Conservation (phyloP, 2,888 invertebrate species). For the Epistrophella euchroma region DNA sequence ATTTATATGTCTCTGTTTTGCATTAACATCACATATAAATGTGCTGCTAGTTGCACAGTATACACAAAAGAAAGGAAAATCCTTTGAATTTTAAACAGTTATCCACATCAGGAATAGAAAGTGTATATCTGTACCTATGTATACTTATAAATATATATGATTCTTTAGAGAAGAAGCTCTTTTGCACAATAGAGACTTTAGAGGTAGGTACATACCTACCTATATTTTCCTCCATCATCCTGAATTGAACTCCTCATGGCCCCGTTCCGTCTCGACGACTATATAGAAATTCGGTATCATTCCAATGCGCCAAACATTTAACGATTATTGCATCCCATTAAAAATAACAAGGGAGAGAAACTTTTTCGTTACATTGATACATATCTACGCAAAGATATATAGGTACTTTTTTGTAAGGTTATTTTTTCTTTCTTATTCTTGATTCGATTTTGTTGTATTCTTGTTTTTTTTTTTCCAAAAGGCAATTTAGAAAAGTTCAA, state of each 20-base stretch:
- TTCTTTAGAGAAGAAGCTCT: conserved; percentile 9
- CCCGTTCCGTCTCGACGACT: conserved; percentile 68
- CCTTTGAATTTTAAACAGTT: conserved; percentile 76
- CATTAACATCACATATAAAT: conserved; percentile 75
- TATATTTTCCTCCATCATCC: background rate
- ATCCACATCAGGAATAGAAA: conserved; percentile 60
- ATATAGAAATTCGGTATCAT: conserved; percentile 69
- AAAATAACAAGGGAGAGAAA: conserved; percentile 83
- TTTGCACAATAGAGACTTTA: background rate
- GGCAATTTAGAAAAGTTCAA: conserved; percentile 71
- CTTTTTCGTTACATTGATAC: conserved; percentile 82
- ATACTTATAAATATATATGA: background rate
- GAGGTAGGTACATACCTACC: background rate
- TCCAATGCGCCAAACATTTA: conserved; percentile 80
- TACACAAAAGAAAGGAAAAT: conserved; percentile 71
- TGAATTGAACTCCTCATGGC: conserved; percentile 42
- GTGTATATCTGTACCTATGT: background rate
- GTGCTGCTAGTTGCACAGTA: conserved; percentile 71
- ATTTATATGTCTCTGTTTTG: conserved; percentile 72
- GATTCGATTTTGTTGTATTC: conserved; percentile 65
- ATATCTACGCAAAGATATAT: conserved; percentile 60
- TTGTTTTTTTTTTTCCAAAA: conserved; percentile 29
- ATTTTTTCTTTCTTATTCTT: conserved; percentile 43
- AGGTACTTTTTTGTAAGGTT: conserved; percentile 6
- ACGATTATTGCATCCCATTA: conserved; percentile 83